Conservation (phyloP, 1,140 invertebrate genomes). For the Trachymyrmex septentrionalis region DNA sequence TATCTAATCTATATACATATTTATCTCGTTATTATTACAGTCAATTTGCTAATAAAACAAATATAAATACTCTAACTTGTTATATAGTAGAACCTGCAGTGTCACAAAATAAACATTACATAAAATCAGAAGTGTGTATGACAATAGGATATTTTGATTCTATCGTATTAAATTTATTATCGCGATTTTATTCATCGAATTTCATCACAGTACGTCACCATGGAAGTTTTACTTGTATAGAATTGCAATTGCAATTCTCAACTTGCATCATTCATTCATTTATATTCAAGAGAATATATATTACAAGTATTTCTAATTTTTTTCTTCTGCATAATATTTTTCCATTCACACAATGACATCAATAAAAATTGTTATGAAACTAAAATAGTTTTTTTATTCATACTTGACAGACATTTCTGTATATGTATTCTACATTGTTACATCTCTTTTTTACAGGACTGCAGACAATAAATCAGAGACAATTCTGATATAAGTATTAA, state of each 20-base stretch:
- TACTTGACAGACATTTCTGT: slow-evolving; percentile 47
- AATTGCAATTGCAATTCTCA: slow-evolving; percentile 8
- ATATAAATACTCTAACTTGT: slow-evolving; percentile 41
- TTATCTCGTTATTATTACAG: slow-evolving; percentile 30
- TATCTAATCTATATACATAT: slow-evolving; percentile 26
- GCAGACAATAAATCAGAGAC: slow-evolving; percentile 64
- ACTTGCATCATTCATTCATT: slow-evolving; percentile 48
- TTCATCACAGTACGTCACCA: background rate
- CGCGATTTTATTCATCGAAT: slow-evolving; percentile 18
- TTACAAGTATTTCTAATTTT: slow-evolving; percentile 64
- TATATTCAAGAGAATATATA: slow-evolving; percentile 12
- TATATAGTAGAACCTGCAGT: background rate
- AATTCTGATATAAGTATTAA: slow-evolving; percentile 66
- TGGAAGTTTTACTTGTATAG: background rate
- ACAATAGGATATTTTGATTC: background rate
- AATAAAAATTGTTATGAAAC: slow-evolving; percentile 82
- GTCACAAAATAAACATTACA: background rate
- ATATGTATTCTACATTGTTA: slow-evolving; percentile 56
- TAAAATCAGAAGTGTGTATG: slow-evolving; percentile 26
- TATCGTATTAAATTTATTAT: background rate
- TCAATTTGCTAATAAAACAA: background rate
- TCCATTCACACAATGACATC: slow-evolving; percentile 74
- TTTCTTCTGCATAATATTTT: slow-evolving; percentile 72
- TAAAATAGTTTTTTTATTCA: slow-evolving; percentile 68
- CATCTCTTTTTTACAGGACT: slow-evolving; percentile 63